A percentile compares a stretch with the other conserved stretches of the same genome.
phyloP scores from a whole-genome alignment of 1,140 invertebrate genomes.

The Oryzaephilus surinamensis region DNA sequence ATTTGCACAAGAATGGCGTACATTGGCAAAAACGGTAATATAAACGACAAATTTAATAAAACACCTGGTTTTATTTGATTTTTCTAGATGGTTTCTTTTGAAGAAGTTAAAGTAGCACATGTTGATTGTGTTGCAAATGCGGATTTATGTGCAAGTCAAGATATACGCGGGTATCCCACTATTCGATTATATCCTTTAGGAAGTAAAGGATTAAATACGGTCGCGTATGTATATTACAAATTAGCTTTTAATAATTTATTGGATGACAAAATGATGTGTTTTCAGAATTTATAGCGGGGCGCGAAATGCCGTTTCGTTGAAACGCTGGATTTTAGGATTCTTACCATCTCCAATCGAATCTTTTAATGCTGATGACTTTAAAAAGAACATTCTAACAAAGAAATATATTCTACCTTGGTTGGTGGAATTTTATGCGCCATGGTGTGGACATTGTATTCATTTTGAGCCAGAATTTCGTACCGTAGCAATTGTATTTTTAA shows the following conservation, averaged over 20 bases:
- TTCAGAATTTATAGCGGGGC: conserved; percentile 50
- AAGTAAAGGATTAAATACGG: conserved; percentile 37
- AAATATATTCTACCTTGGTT: conserved; percentile 44
- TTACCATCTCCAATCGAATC: conserved; percentile 43
- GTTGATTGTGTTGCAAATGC: conserved; percentile 56
- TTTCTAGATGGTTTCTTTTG: conserved; percentile 42
- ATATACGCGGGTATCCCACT: conserved; percentile 57
- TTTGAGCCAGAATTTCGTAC: conserved; percentile 60
- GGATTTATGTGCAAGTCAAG: conserved; percentile 46
- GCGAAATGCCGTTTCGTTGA: conserved; percentile 46
- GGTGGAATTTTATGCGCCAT: conserved; percentile 65
- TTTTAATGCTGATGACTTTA: conserved; percentile 34
- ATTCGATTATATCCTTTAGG: conserved; percentile 56
- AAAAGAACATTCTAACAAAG: conserved; percentile 36
- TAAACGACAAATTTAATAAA: conserved; percentile 44
- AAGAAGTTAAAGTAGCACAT: conserved; percentile 50
- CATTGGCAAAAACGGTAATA: conserved; percentile 52
- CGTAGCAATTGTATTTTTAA: conserved; percentile 46
- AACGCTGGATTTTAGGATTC: conserved; percentile 49
- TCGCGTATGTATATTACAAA: conserved; percentile 39
- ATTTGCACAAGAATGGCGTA: conserved; percentile 67
- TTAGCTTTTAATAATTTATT: conserved; percentile 12
- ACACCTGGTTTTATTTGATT: conserved; percentile 34
- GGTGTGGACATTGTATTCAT: conserved; percentile 61
- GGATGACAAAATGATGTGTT: too few relatives aligned